Evolutionary conservation across 1,140 invertebrate genomes (phyloP), one percentile per base, ranked within the genome.

Genomic region (Trichomalopsis sarcophagae): DNA sequence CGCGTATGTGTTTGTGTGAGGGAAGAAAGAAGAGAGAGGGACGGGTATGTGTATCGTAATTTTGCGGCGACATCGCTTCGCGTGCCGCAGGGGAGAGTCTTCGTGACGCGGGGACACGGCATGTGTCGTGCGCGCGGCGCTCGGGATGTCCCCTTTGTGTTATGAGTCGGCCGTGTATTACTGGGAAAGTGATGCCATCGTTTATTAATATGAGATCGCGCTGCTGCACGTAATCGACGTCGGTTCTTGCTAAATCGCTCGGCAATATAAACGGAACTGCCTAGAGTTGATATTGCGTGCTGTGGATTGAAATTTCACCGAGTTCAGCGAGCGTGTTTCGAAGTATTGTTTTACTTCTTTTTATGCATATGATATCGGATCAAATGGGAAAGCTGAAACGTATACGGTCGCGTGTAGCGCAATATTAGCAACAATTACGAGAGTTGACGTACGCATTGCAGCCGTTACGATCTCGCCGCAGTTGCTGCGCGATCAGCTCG

Each of bases 171-270:
- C 50, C 50, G 55, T 62, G 17, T n/a, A 62, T 62, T 62, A 17
- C 55, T 55, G n/a, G 10, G 23, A 78, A 62, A 55, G 23, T 50
- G 47, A 55, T 33, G 76, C 47, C 30, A 78, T 68, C 9, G 77
- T 68, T 81, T 81, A 40, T 81, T 69, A 47, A 81, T 81, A 71
- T 40, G 66, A 71, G 21, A 36, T 44, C 33, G 68, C 27, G 68
- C 17, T 21, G 21, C 13, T 30, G 55, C 77, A 68, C 62, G 62
- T 80, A 80, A 80, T 80, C 77, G 62, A 62, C 27, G n/a, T 79
- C 55, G 13, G 76, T 30, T 14, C 6, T 6, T 30, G 36, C 62
- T 62, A 78, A 47, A 62, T 33, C 55, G 55, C 7, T 62, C 17
- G 55, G 55, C 55, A 21, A 62, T 62, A 62, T 62, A 62, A 62